These are phyloP conservation scores for Heterodera schachtii DNA, from an alignment of 1,140 invertebrate genomes.

Conservation along the genomic window DNA sequence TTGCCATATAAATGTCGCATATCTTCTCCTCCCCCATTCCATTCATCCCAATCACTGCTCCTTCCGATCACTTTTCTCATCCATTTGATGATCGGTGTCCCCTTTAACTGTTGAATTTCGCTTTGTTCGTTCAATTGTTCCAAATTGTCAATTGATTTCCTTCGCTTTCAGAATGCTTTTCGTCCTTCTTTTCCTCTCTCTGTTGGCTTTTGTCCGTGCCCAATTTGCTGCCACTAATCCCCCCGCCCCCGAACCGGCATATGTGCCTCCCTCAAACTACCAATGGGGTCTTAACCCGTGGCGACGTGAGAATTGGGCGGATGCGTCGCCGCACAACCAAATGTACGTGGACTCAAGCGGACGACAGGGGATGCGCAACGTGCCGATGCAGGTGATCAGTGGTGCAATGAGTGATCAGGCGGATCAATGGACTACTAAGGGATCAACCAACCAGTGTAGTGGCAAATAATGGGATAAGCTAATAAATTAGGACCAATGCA, in stretches of 20 bases:
- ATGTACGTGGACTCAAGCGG: neutral
- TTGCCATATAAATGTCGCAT: neutral
- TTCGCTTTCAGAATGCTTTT: neutral
- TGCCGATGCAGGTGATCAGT: neutral
- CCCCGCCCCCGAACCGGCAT: no score
- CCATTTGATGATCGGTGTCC: no score
- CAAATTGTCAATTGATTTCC: no score
- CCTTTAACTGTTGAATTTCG: no score
- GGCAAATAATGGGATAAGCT: no score
- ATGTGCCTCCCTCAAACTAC: neutral
- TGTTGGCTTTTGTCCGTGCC: neutral
- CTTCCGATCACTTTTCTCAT: neutral
- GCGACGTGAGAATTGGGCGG: neutral
- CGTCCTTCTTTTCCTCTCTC: neutral
- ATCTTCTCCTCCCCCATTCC: neutral
- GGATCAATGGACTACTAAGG: no score
- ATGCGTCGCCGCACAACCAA: slow-evolving; percentile 4
- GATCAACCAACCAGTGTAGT: no score
- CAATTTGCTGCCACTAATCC: neutral
- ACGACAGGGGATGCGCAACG: neutral
- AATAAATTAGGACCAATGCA: neutral
- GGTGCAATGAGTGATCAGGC: neutral
- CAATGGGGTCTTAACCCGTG: slow-evolving; percentile 1
- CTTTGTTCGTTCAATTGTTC: no score
- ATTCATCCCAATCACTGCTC: neutral